Conservation (phyloP, 2,113 vertebrate species). For the Alosa alosa region DNA sequence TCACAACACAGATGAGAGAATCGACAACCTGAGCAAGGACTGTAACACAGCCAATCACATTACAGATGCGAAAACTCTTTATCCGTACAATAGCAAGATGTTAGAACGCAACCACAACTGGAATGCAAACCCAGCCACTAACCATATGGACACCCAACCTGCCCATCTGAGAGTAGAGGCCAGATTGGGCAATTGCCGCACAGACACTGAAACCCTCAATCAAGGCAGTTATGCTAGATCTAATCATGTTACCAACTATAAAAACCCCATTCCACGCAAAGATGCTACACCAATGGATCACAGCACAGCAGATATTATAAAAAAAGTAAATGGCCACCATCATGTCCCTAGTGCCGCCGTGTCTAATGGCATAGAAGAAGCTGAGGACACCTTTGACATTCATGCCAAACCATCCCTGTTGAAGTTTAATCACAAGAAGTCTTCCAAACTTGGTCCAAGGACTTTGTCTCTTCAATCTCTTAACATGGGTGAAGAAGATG, state of each 20-base stretch:
- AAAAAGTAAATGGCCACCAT: neutral
- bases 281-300: neutral
- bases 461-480: constrained; percentile 69
- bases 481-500: constrained; percentile 59
- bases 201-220: neutral
- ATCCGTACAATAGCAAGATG: neutral
- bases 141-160: neutral
- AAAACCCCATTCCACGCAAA: neutral
- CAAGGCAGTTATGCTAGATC: neutral
- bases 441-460: constrained; percentile 56
- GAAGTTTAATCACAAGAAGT: constrained; percentile 61
- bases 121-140: neutral
- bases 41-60: constrained; percentile 1
- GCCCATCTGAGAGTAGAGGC: neutral
- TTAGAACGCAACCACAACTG: neutral
- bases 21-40: constrained; percentile 26
- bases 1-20: neutral
- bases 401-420: constrained; percentile 50
- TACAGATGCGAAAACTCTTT: constrained; percentile 17
- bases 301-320: neutral
- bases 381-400: constrained; percentile 65
- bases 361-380: constrained; percentile 42
- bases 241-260: neutral
- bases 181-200: neutral
- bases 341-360: constrained; percentile 19